phyloP scores from a whole-genome alignment of 2,888 invertebrate species.

The Siphlonurus alternatus region DNA sequence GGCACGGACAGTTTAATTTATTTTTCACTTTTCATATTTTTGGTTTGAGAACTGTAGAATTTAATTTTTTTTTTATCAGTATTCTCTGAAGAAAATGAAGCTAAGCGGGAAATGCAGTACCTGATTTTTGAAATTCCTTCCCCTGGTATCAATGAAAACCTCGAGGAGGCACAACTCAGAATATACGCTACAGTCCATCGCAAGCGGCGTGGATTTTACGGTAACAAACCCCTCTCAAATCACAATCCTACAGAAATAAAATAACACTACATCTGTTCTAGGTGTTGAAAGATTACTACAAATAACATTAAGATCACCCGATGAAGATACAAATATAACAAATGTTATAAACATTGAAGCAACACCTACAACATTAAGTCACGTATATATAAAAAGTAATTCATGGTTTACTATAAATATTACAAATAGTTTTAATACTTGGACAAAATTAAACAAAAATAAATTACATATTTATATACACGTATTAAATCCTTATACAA shows the following conservation, averaged over 20 bases:
- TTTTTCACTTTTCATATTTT: too few relatives aligned
- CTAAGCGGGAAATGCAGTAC: background rate
- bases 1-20: too few relatives aligned
- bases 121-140: slow-evolving; percentile 8
- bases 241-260: too few relatives aligned
- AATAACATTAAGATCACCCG: slow-evolving; percentile 1
- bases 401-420: slow-evolving; percentile 11
- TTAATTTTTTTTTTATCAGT: too few relatives aligned
- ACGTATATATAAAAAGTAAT: slow-evolving; percentile 3
- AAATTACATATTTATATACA: background rate
- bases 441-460: background rate
- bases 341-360: background rate
- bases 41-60: too few relatives aligned
- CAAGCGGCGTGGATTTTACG: background rate
- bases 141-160: slow-evolving; percentile 3
- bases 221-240: too few relatives aligned
- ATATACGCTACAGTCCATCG: background rate
- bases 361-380: background rate
- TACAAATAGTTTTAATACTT: background rate
- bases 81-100: background rate
- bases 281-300: slow-evolving; percentile 4
- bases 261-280: too few relatives aligned
- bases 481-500: background rate
- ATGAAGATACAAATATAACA: background rate
- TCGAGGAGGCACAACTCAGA: slow-evolving; percentile 8